These are phyloP conservation scores for Apocrypta bakeri DNA, from an alignment of 1,140 invertebrate genomes.

Conservation along the genomic window DNA sequence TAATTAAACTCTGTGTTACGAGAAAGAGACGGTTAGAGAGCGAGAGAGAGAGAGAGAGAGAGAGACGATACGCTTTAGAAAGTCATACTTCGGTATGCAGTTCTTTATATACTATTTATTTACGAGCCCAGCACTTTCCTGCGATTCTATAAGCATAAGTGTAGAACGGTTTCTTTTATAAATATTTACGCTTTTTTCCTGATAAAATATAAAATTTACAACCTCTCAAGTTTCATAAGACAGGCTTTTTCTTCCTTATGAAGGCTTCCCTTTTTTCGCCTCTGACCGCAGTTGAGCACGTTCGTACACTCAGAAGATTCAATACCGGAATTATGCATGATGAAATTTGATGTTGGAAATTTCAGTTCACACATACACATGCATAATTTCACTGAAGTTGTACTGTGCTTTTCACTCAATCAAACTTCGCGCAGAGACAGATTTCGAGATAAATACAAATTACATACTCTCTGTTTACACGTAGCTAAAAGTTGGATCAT, in stretches of 20 bases:
- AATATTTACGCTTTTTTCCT: neutral
- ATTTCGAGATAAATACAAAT: no score
- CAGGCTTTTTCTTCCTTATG: neutral
- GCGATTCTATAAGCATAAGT: neutral
- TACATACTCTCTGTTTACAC: no score
- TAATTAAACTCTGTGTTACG: no score
- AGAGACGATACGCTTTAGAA: neutral
- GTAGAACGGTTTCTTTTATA: neutral
- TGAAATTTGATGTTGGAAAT: conserved; percentile 16
- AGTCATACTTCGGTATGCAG: neutral
- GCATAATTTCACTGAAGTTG: neutral
- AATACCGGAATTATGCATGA: conserved; percentile 28
- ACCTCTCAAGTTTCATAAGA: neutral
- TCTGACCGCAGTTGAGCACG: no score
- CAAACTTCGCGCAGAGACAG: no score
- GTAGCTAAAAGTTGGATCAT: no score
- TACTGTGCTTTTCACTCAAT: conserved; percentile 15
- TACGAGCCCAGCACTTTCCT: neutral
- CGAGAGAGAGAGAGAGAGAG: no score
- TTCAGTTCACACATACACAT: neutral
- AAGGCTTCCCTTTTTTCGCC: conserved; percentile 7
- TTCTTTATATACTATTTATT: neutral
- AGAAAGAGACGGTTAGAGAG: neutral
- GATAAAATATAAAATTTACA: conserved; percentile 1
- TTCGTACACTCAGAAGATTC: no score